A percentile compares a stretch with the other conserved stretches of the same genome.
Evolutionary conservation across 1,140 invertebrate genomes (phyloP).

Genomic region (Metopolophium dirhodum): DNA sequence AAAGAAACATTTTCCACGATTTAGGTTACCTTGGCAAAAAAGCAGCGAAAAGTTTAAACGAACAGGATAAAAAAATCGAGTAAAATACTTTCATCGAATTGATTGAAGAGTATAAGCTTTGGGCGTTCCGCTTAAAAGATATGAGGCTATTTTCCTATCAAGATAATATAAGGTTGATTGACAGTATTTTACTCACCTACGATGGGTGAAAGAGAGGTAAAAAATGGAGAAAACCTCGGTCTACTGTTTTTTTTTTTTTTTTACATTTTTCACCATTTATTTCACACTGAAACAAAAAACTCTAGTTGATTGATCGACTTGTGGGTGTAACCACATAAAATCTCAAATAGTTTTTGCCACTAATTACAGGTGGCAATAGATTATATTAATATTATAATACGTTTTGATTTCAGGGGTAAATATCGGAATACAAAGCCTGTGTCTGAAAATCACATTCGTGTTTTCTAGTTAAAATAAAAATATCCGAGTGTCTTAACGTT

Average conservation of each 20-base stretch:
- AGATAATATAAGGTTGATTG: conserved; percentile 52
- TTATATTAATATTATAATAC: background rate
- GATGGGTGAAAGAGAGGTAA: background rate
- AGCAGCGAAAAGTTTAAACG: background rate
- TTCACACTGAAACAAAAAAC: conserved; percentile 26
- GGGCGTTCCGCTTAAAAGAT: conserved; percentile 34
- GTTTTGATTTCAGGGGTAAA: background rate
- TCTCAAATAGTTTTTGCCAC: background rate
- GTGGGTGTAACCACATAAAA: conserved; percentile 41
- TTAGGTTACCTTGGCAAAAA: background rate
- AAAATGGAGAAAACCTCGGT: conserved; percentile 44
- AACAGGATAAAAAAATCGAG: conserved; percentile 11
- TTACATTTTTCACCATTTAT: background rate
- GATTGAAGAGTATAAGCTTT: conserved; percentile 36
- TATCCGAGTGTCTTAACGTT: background rate
- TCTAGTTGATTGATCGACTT: conserved; percentile 48
- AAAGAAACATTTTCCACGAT: background rate
- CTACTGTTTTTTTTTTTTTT: conserved; percentile 36
- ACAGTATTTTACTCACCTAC: conserved; percentile 44
- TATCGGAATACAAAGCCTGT: background rate
- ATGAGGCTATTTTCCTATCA: conserved; percentile 46
- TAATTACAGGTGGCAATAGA: background rate
- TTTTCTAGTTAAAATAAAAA: background rate
- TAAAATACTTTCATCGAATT: background rate
- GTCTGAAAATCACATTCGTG: background rate